Base-by-base conservation (phyloP, 2,113 vertebrate species). In the Alectura lathami region DNA sequence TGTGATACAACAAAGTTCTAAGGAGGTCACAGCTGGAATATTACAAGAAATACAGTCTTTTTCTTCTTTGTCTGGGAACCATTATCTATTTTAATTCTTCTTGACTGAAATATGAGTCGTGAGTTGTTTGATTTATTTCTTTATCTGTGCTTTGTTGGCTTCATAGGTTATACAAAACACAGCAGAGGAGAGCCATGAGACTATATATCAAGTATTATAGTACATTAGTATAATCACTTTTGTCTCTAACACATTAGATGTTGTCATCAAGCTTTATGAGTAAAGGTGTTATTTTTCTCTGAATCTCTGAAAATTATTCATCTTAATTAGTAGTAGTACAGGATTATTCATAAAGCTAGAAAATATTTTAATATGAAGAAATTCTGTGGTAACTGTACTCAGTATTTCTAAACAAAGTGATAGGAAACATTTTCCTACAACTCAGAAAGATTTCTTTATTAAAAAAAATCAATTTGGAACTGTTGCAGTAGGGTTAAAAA, bases 201-300 rank as follows among this genome's bases (percentile, higher is more conserved):
- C 80, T 82, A 43, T 89, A 75, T 53, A 84, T 96, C 84, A 93
- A 93, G 27, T 59, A 79, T 93, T 88, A 92, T 27, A 67, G 83
- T 68, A 43, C 86, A 51, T 88, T 88, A 76, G 78, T 63, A 60
- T 96, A 94, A 96, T 93, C 80, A 57, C 88, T 86, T 78, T 86
- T 93, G 53, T 83, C 56, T 89, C 51, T 70, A 84, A 56, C 63
- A 34, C 79, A 90, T 96, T 83, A 91, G 67, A 80, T 93, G 66
- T 89, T 91, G 88, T 93, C 83, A 86, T 93, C 77, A 82, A 80
- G 57, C 91, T 96, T 94, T 95, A 94, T 87, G 95, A 94, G 40
- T 62, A 83, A 50, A 70, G 53, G 64, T 38, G 3, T 94, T 93
- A 68, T 81, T 95, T 94, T 91, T 91, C 82, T 79, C 81, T 59